Conservation (phyloP, 2,113 vertebrate species). For the Cyrtonyx montezumae region DNA sequence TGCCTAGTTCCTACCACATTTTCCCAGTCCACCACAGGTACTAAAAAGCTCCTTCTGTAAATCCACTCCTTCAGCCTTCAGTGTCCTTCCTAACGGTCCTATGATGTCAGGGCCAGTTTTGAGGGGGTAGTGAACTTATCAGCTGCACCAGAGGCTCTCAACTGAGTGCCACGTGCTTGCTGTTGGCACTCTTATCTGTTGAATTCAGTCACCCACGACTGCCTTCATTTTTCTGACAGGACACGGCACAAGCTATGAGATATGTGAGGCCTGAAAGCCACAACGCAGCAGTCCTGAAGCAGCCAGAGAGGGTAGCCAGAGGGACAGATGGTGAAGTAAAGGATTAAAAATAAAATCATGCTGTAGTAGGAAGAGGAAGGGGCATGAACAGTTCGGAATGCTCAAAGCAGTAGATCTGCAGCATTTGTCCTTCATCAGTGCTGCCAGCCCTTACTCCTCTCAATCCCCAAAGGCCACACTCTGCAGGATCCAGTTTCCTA, state of each 20-base stretch:
- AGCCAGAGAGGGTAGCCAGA: constrained; percentile 64
- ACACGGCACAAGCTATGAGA: constrained; percentile 40
- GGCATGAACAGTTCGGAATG: constrained; percentile 53
- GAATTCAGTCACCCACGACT: constrained; percentile 11
- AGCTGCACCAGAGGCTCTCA: constrained; percentile 33
- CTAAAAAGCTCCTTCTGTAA: background rate
- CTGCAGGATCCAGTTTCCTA: constrained; percentile 17
- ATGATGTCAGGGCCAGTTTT: background rate
- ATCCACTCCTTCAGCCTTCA: background rate
- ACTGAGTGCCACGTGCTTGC: background rate
- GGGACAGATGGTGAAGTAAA: constrained; percentile 49
- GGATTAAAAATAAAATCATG: constrained; percentile 66
- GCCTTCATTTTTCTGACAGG: constrained; percentile 12
- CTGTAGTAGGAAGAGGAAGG: constrained; percentile 34
- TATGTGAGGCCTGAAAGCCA: constrained; percentile 11
- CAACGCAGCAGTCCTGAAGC: constrained; percentile 50
- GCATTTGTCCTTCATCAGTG: background rate
- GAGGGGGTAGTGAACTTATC: background rate
- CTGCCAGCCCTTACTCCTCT: constrained; percentile 5
- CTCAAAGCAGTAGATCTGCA: background rate
- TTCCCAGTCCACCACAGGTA: background rate
- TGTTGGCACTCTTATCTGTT: background rate
- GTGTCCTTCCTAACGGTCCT: background rate
- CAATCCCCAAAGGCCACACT: constrained; percentile 4
- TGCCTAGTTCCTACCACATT: background rate